These are phyloP conservation scores for Anoplopoma fimbria DNA, from an alignment of 2,113 vertebrate genomes.

Conservation along the genomic window DNA sequence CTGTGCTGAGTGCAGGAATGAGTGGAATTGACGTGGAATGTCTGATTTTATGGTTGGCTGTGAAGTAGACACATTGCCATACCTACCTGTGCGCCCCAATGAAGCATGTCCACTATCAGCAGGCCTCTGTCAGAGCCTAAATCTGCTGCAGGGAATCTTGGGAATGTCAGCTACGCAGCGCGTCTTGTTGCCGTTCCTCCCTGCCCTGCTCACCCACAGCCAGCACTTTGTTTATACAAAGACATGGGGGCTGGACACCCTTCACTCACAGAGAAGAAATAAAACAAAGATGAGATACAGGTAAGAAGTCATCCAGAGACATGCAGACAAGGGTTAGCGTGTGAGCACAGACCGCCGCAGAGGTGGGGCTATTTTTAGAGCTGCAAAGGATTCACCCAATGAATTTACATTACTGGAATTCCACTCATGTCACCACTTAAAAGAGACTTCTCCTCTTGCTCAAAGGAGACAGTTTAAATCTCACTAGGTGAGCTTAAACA, in stretches of 20 bases:
- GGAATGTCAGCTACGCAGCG: slow-evolving; percentile 75
- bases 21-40: slow-evolving; percentile 64
- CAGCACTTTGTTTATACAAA: slow-evolving; percentile 77
- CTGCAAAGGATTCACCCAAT: slow-evolving; percentile 67
- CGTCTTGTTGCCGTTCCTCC: slow-evolving; percentile 57
- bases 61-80: slow-evolving; percentile 31
- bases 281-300: slow-evolving; percentile 73
- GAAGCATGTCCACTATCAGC: slow-evolving; percentile 61
- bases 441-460: slow-evolving; percentile 60
- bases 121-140: slow-evolving; percentile 54
- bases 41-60: slow-evolving; percentile 41
- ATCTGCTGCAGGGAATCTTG: slow-evolving; percentile 72
- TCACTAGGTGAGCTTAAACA: slow-evolving; percentile 47
- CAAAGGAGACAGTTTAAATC: slow-evolving; percentile 52
- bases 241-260: slow-evolving; percentile 76
- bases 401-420: slow-evolving; percentile 76
- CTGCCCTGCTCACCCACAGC: slow-evolving; percentile 51
- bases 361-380: slow-evolving; percentile 76
- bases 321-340: slow-evolving; percentile 77
- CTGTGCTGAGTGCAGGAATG: slow-evolving; percentile 42
- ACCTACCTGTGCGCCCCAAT: slow-evolving; percentile 46
- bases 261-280: slow-evolving; percentile 76
- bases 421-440: slow-evolving; percentile 73
- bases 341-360: slow-evolving; percentile 68
- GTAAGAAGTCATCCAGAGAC: slow-evolving; percentile 71